These are phyloP conservation scores for Tachystola acroxantha DNA, from an alignment of 2,888 invertebrate species.

Conservation along the genomic window DNA sequence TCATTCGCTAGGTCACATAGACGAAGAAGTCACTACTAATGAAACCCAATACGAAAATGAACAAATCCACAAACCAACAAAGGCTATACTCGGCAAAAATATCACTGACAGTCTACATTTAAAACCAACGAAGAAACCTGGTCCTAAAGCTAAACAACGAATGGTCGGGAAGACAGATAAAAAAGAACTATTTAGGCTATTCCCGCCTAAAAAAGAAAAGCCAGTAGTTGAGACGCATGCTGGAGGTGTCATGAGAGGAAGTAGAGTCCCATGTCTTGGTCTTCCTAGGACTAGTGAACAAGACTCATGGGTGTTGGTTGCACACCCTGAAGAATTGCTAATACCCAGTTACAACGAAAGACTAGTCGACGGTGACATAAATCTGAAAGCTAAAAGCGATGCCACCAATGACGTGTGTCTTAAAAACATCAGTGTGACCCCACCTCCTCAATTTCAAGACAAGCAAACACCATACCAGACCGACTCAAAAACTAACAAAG, in stretches of 20 bases:
- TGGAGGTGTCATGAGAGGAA: constrained; percentile 56
- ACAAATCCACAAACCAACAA: constrained; percentile 56
- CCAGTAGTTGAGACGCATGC: constrained; percentile 49
- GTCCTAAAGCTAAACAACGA: constrained; percentile 67
- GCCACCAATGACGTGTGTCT: constrained; percentile 29
- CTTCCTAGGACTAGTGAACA: constrained; percentile 57
- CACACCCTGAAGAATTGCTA: constrained; percentile 60
- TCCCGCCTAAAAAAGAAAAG: constrained; percentile 59
- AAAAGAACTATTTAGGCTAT: constrained; percentile 61
- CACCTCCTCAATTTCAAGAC: constrained; percentile 71
- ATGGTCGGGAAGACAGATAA: constrained; percentile 49
- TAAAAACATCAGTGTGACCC: constrained; percentile 54
- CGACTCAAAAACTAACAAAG: constrained; percentile 48
- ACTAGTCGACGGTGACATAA: constrained; percentile 40
- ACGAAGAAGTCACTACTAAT: constrained; percentile 50
- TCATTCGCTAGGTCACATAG: constrained; percentile 67
- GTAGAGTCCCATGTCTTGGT: constrained; percentile 64
- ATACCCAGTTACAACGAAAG: constrained; percentile 68
- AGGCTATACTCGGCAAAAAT: constrained; percentile 66
- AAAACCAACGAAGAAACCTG: constrained; percentile 62
- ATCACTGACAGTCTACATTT: constrained; percentile 70
- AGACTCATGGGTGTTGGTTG: constrained; percentile 65
- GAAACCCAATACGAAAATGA: constrained; percentile 32
- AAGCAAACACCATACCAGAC: constrained; percentile 51
- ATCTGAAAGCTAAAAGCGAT: constrained; percentile 38